Conservation (phyloP, 2,113 vertebrate species). For the Rhinolophus ferrumequinum region DNA sequence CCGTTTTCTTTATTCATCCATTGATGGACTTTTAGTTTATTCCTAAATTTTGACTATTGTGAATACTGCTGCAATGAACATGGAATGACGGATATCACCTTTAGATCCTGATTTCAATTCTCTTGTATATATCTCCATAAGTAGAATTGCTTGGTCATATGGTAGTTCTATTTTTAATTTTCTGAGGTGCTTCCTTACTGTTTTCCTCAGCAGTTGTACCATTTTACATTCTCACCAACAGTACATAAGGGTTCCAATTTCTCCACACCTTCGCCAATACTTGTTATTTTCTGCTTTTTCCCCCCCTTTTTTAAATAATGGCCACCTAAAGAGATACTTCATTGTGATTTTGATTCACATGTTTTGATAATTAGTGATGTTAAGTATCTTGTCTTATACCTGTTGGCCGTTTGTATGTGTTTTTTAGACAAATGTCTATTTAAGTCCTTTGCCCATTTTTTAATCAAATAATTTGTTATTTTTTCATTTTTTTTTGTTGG, state of each 20-base stretch:
- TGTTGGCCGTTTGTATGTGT: neutral
- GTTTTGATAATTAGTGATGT: neutral
- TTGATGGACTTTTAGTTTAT: neutral
- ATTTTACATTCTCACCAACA: neutral
- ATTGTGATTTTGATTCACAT: neutral
- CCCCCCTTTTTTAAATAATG: neutral
- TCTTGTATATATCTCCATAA: neutral
- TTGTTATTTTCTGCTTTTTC: neutral
- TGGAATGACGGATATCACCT: neutral
- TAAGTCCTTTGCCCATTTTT: neutral
- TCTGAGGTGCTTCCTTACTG: neutral
- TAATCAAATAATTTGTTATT: neutral
- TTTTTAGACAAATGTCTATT: neutral
- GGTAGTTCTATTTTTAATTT: neutral
- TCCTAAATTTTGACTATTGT: neutral
- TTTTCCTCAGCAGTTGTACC: neutral
- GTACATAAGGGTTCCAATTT: neutral
- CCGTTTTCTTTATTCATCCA: neutral
- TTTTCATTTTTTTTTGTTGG: neutral
- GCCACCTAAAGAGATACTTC: neutral
- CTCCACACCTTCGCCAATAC: neutral
- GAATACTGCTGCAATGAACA: neutral
- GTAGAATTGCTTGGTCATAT: neutral
- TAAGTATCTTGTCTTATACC: neutral
- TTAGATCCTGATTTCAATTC: neutral